Conservation (phyloP, 2,797 vertebrate genomes). For the Borostomias antarcticus region DNA sequence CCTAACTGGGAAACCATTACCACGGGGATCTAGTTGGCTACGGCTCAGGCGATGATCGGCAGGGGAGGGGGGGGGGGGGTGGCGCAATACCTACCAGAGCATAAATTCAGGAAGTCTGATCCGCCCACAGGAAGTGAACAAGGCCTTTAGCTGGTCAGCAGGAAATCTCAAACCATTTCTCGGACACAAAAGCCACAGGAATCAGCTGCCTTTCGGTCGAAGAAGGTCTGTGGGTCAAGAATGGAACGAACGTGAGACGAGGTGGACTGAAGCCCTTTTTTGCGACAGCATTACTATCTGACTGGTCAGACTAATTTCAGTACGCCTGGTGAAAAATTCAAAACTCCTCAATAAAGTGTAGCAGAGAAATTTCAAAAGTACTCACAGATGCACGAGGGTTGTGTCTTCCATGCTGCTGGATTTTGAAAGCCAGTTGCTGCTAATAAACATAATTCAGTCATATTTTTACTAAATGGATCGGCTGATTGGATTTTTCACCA, state of each 20-base stretch:
- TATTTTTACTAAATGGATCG: no score
- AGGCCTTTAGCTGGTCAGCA: conserved; percentile 92
- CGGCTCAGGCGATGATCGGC: conserved; percentile 38
- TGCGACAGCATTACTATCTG: no score
- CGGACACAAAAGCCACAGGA: conserved; percentile 99
- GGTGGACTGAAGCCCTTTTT: no score
- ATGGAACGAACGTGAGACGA: conserved; percentile 38
- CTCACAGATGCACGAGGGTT: no score
- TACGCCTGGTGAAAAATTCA: no score
- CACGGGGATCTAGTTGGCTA: conserved; percentile 36
- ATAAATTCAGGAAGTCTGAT: conserved; percentile 83
- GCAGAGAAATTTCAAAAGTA: no score
- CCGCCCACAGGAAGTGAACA: conserved; percentile 84
- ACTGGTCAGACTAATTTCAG: no score
- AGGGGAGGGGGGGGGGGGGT: conserved; percentile 20
- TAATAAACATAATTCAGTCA: no score
- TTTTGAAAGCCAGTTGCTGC: no score
- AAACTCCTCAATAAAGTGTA: no score
- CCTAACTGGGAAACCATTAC: conserved; percentile 64
- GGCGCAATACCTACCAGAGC: conserved; percentile 85
- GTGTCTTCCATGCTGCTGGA: no score
- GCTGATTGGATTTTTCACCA: no score
- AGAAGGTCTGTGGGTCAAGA: conserved; percentile 83
- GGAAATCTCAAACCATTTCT: conserved; percentile 99
- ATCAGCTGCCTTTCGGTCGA: conserved; percentile 97